phyloP scores from a whole-genome alignment of 2,797 vertebrate genomes.

The Sorex maritimensis region DNA sequence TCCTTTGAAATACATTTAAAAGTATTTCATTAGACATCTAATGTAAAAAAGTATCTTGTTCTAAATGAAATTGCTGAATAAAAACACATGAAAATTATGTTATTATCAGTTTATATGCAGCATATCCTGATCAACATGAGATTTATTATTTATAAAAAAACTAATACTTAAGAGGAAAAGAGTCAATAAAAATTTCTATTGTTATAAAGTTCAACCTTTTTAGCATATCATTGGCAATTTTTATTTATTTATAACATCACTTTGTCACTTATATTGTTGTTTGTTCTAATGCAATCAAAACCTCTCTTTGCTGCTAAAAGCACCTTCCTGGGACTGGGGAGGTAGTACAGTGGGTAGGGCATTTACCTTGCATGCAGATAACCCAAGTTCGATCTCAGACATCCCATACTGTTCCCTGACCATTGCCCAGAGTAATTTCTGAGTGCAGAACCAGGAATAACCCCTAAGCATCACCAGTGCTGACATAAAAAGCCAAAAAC shows the following conservation, averaged over 20 bases:
- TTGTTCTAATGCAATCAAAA: not conserved
- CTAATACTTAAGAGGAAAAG: not conserved
- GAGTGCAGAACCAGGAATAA: too few species aligned
- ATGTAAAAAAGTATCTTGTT: slow-evolving; percentile 42
- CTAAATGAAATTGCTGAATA: slow-evolving; percentile 21
- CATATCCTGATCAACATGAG: not conserved
- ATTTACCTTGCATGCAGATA: too few species aligned
- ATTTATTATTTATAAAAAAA: not conserved
- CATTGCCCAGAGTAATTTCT: too few species aligned
- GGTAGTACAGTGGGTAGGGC: too few species aligned
- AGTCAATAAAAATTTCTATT: not conserved
- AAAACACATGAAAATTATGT: slow-evolving; percentile 26
- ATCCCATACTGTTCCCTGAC: too few species aligned
- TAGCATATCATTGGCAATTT: not conserved
- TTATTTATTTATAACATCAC: slow-evolving; percentile 15
- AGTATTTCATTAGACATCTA: slow-evolving; percentile 2
- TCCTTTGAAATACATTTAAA: slow-evolving; percentile 30
- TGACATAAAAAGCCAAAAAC: too few species aligned
- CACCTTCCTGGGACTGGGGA: too few species aligned
- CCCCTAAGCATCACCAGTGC: too few species aligned
- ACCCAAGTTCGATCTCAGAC: too few species aligned
- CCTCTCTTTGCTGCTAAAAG: too few species aligned
- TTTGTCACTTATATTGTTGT: slow-evolving; percentile 33
- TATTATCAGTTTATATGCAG: not conserved
- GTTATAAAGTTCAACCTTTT: slow-evolving; percentile 23